Conservation (phyloP, 2,113 vertebrate genomes). For the Alectura lathami region DNA sequence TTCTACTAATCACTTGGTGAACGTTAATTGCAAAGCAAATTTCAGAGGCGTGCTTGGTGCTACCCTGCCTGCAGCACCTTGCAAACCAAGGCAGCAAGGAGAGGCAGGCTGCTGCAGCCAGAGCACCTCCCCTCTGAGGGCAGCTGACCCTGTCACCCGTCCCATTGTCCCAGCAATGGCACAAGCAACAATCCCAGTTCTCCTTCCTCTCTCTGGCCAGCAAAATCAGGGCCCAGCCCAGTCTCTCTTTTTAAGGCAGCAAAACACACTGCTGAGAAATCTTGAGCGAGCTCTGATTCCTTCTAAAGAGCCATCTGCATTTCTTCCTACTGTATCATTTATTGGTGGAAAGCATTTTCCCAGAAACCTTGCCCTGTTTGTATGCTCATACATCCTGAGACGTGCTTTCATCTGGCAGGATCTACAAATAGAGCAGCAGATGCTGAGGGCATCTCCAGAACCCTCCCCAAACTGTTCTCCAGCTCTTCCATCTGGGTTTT, state of each 20-base stretch:
- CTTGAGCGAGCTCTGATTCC: neutral
- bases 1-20: neutral
- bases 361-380: neutral
- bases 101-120: neutral
- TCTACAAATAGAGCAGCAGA: slow-evolving; percentile 25
- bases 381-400: neutral
- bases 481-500: slow-evolving; percentile 7
- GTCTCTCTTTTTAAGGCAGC: neutral
- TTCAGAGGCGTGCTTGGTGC: neutral
- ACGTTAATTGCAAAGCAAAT: neutral
- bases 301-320: neutral
- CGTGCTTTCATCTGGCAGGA: neutral
- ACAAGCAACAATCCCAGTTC: neutral
- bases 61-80: neutral
- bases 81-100: neutral
- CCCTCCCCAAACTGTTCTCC: slow-evolving; percentile 6
- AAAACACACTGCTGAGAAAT: neutral
- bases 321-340: neutral
- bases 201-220: neutral
- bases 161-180: neutral
- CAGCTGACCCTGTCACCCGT: neutral
- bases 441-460: neutral
- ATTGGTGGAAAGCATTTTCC: neutral
- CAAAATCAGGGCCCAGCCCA: neutral
- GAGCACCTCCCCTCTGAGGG: neutral